Percentiles rank a stretch among this genome's conserved stretches.
Evolutionary conservation across 2,888 invertebrate species (phyloP).

Genomic region (Troides oblongomaculatus): DNA sequence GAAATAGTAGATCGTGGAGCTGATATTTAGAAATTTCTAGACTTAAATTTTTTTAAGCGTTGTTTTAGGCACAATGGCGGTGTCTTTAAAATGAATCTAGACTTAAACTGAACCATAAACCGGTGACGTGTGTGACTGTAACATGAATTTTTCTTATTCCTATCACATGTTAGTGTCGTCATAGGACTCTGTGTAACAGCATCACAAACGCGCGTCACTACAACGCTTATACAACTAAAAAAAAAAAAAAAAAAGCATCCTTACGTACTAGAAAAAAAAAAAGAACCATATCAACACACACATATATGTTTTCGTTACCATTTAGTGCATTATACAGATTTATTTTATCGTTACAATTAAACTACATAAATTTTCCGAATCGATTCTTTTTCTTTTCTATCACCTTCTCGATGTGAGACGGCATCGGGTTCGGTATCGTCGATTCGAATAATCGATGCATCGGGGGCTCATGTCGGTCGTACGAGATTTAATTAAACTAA

Average conservation of each 20-base stretch:
- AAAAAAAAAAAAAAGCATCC: conserved; percentile 56
- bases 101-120: no score
- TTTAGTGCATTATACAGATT: conserved; percentile 54
- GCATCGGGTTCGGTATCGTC: conserved; percentile 1
- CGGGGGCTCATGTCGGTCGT: conserved; percentile 13
- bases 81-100: no score
- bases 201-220: conserved; percentile 32
- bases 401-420: not conserved
- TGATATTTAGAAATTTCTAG: no score
- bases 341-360: conserved; percentile 27
- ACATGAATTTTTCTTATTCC: no score
- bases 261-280: conserved; percentile 63
- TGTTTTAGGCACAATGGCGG: no score
- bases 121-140: no score
- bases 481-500: conserved; percentile 3
- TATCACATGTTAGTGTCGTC: no score
- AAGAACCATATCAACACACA: conserved; percentile 54
- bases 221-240: conserved; percentile 44
- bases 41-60: no score
- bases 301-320: conserved; percentile 41
- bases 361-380: conserved; percentile 10
- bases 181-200: not conserved
- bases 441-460: conserved; percentile 16
- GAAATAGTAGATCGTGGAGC: no score
- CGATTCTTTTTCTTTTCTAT: not conserved